Evolutionary conservation across 2,888 invertebrate species (phyloP).

Genomic region (Gymnocheta viridis): DNA sequence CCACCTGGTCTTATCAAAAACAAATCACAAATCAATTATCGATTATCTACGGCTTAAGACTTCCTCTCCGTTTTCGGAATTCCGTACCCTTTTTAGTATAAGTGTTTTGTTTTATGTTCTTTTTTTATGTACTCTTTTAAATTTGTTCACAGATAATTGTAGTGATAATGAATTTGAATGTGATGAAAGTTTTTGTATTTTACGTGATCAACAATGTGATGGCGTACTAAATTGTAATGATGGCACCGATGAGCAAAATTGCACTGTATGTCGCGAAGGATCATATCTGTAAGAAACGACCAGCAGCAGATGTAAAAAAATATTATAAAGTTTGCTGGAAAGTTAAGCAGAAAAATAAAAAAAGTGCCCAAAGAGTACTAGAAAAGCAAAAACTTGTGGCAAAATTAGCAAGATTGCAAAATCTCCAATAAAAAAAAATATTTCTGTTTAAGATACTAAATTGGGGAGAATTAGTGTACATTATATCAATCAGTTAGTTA

Average conservation of each 20-base stretch:
- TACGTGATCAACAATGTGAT: conserved; percentile 83
- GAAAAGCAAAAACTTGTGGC: too few relatives aligned
- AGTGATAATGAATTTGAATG: conserved; percentile 83
- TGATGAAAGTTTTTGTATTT: conserved; percentile 85
- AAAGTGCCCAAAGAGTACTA: background rate
- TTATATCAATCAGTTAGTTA: too few relatives aligned
- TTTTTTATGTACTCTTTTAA: conserved; percentile 22
- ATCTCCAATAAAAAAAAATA: too few relatives aligned
- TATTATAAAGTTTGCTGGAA: conserved; percentile 51
- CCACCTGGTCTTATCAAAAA: background rate
- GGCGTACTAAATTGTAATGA: conserved; percentile 83
- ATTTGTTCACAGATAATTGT: conserved; percentile 78
- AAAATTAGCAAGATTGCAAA: background rate
- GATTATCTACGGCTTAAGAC: background rate
- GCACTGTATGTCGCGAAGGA: conserved; percentile 80
- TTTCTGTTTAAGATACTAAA: too few relatives aligned
- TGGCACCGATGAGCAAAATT: conserved; percentile 83
- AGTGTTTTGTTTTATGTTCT: conserved; percentile 27
- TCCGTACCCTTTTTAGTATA: background rate
- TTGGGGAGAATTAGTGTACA: too few relatives aligned
- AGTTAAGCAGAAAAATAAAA: background rate
- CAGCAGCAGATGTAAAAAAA: background rate
- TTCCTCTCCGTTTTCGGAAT: background rate
- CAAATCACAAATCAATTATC: background rate
- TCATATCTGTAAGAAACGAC: conserved; percentile 81